A percentile compares a stretch with the other conserved stretches of the same genome.
Evolutionary conservation across 2,797 vertebrate species (phyloP).

Genomic region (Poecilia velifera): DNA sequence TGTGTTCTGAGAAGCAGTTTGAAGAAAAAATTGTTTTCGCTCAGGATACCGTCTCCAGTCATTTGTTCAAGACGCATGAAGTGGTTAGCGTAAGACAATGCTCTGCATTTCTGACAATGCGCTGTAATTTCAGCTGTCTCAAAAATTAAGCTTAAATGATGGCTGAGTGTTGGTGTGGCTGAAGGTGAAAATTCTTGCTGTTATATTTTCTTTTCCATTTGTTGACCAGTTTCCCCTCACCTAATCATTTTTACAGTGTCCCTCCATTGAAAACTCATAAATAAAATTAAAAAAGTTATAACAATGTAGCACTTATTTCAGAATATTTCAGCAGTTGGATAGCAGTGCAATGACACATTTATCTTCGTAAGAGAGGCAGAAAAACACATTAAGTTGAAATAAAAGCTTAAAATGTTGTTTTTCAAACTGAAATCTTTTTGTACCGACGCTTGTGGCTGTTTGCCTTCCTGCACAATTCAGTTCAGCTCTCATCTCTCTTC

Average conservation of each 20-base stretch:
- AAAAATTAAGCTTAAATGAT: constrained; percentile 35
- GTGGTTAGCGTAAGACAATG: constrained; percentile 72
- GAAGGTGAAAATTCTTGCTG: constrained; percentile 59
- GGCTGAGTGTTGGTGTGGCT: constrained; percentile 48
- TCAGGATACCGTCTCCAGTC: constrained; percentile 64
- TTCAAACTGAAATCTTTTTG: constrained; percentile 68
- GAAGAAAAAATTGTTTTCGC: constrained; percentile 67
- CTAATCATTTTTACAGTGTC: neutral
- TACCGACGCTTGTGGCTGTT: neutral
- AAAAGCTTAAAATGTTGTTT: constrained; percentile 66
- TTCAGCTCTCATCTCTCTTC: too few relatives aligned
- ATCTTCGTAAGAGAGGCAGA: constrained; percentile 24
- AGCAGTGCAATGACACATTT: neutral
- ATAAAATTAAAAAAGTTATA: neutral
- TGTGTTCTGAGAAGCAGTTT: constrained; percentile 68
- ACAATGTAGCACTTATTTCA: neutral
- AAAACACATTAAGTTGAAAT: constrained; percentile 59
- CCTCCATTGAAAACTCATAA: neutral
- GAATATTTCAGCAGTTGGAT: neutral
- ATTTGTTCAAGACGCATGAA: constrained; percentile 72
- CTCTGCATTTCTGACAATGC: constrained; percentile 60
- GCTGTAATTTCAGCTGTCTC: constrained; percentile 70
- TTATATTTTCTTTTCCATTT: constrained; percentile 55
- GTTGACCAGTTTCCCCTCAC: constrained; percentile 52
- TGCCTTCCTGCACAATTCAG: too few relatives aligned